Evolutionary conservation across 2,888 invertebrate species (phyloP).

Genomic region (Drosophila fungiperda): DNA sequence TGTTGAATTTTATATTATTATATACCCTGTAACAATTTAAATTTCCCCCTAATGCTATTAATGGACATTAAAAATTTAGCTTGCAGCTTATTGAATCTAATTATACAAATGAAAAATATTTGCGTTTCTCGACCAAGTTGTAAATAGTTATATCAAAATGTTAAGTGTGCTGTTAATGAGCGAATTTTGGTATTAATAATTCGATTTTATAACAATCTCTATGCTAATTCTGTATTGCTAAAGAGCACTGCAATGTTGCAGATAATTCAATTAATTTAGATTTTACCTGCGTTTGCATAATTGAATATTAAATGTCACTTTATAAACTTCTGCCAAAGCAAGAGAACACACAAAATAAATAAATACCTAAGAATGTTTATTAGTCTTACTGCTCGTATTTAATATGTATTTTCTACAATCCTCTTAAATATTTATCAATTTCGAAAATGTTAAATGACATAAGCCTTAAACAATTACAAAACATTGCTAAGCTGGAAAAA

Average conservation of each 20-base stretch:
- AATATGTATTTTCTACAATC: neutral
- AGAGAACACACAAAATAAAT: neutral
- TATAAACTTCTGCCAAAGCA: constrained; percentile 1
- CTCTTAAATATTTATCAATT: constrained; percentile 2
- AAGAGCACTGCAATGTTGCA: constrained; percentile 25
- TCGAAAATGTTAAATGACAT: neutral
- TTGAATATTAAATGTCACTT: constrained; percentile 32
- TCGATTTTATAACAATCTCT: constrained; percentile 46
- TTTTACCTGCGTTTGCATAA: constrained; percentile 45
- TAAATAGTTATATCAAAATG: constrained; percentile 9
- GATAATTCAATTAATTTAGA: constrained; percentile 61
- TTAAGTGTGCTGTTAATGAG: constrained; percentile 36
- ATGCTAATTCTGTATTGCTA: constrained; percentile 34
- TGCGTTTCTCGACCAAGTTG: constrained; percentile 9
- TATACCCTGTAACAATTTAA: constrained; percentile 3
- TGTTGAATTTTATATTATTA: neutral
- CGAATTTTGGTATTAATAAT: constrained; percentile 52
- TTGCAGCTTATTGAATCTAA: constrained; percentile 64
- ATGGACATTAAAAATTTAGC: constrained; percentile 42
- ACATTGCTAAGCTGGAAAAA: constrained; percentile 36
- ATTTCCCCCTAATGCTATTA: constrained; percentile 26
- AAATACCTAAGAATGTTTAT: neutral
- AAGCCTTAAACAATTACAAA: constrained; percentile 22
- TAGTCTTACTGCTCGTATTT: neutral
- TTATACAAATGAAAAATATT: constrained; percentile 56